Percentiles rank a stretch among this genome's conserved stretches.
These are phyloP conservation scores for Xanthostigma xanthostigma DNA, from an alignment of 2,888 invertebrate species.

Conservation along the genomic window DNA sequence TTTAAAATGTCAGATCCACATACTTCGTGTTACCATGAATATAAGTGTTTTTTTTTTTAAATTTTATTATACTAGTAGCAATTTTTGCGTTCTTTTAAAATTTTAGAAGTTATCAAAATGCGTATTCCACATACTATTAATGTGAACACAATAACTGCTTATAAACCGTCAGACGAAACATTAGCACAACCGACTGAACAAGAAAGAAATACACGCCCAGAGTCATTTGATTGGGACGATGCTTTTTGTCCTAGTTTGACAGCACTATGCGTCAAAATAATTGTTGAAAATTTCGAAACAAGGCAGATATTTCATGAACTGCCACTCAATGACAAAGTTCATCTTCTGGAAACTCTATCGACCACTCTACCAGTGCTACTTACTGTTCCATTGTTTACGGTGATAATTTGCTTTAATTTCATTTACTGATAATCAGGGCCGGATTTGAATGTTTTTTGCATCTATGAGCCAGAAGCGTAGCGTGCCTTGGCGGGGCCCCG, in stretches of 20 bases:
- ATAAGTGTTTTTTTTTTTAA: too few relatives aligned
- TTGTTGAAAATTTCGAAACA: slow-evolving; percentile 33
- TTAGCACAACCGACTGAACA: slow-evolving; percentile 25
- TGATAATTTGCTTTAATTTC: slow-evolving; percentile 14
- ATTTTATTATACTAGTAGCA: too few relatives aligned
- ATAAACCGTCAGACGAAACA: slow-evolving; percentile 26
- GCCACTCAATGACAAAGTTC: slow-evolving; percentile 39
- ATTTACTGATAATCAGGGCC: too few relatives aligned
- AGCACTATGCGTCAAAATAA: slow-evolving; percentile 31
- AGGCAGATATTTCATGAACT: slow-evolving; percentile 38
- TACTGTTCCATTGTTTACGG: slow-evolving; percentile 37
- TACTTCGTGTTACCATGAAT: too few relatives aligned
- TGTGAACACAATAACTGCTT: slow-evolving; percentile 29
- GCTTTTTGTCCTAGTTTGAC: slow-evolving; percentile 32
- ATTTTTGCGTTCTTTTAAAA: background rate
- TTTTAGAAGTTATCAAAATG: slow-evolving; percentile 11
- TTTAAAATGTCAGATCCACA: too few relatives aligned
- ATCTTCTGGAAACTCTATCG: slow-evolving; percentile 43
- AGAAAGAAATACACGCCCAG: slow-evolving; percentile 31
- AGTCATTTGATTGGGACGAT: slow-evolving; percentile 36
- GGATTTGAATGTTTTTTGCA: too few relatives aligned
- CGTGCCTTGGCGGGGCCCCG: too few relatives aligned
- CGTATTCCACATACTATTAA: slow-evolving; percentile 28
- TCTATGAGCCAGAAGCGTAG: too few relatives aligned
- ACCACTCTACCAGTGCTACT: slow-evolving; percentile 39